phyloP scores from a whole-genome alignment of 2,888 invertebrate genomes.

The Panorpa germanica region DNA sequence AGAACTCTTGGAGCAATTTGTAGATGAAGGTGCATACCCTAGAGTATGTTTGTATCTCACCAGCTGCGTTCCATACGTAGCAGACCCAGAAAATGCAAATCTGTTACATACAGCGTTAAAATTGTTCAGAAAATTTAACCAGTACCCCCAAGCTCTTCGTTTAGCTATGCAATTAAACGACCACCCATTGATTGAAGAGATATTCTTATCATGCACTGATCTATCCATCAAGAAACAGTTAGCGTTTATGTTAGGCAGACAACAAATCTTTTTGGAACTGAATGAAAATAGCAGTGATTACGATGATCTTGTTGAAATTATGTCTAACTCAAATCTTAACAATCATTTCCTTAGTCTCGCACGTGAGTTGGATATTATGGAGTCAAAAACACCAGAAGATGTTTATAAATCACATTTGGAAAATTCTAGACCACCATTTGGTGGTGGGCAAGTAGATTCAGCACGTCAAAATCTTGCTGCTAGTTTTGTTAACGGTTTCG shows the following conservation, averaged over 20 bases:
- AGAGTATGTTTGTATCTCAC: conserved; percentile 75
- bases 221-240: conserved; percentile 80
- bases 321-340: conserved; percentile 86
- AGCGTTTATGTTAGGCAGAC: conserved; percentile 90
- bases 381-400: conserved; percentile 97
- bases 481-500: conserved; percentile 97
- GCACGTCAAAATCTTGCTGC: conserved; percentile 93
- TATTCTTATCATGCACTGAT: conserved; percentile 72
- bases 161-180: conserved; percentile 83
- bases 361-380: conserved; percentile 96
- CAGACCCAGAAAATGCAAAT: conserved; percentile 80
- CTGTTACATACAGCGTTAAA: conserved; percentile 67
- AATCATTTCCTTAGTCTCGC: conserved; percentile 84
- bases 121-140: conserved; percentile 71
- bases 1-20: conserved; percentile 67
- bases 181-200: conserved; percentile 56
- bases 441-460: conserved; percentile 72
- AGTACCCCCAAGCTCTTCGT: conserved; percentile 76
- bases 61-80: conserved; percentile 90
- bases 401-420: conserved; percentile 97
- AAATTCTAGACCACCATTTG: conserved; percentile 55
- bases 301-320: conserved; percentile 71
- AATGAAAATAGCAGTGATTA: conserved; percentile 41
- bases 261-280: conserved; percentile 76
- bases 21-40: conserved; percentile 75